Percentiles rank a stretch among this genome's conserved stretches.
These are phyloP conservation scores for Lottia scabra DNA, from an alignment of 2,888 invertebrate species.

Conservation along the genomic window DNA sequence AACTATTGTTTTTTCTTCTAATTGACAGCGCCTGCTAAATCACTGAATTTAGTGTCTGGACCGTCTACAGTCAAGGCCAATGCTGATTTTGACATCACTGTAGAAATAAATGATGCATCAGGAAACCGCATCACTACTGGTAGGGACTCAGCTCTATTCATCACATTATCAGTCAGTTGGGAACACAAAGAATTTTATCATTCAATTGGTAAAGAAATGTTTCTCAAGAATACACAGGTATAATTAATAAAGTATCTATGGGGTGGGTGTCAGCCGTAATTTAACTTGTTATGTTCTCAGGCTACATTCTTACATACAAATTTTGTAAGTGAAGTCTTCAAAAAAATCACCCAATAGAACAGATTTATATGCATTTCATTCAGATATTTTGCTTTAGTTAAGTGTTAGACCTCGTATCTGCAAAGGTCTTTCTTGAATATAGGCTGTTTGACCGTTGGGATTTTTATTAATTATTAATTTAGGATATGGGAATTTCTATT, in stretches of 20 bases:
- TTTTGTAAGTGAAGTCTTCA: too few species aligned
- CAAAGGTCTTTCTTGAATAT: too few species aligned
- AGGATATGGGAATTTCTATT: neutral
- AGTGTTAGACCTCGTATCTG: too few species aligned
- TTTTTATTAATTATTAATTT: neutral
- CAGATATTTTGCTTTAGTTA: too few species aligned
- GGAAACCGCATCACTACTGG: conserved; percentile 23
- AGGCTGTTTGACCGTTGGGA: too few species aligned
- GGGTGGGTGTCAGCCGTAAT: too few species aligned
- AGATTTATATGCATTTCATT: too few species aligned
- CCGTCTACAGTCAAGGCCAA: conserved; percentile 18
- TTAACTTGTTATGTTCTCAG: too few species aligned
- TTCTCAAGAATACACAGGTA: conserved; percentile 25
- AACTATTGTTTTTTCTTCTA: too few species aligned
- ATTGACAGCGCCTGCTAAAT: conserved; percentile 16
- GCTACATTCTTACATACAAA: too few species aligned
- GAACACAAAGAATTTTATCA: conserved; percentile 28
- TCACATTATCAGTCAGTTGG: conserved; percentile 33
- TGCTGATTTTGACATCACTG: conserved; percentile 17
- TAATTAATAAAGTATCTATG: neutral
- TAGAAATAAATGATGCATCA: conserved; percentile 25
- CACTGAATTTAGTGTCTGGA: conserved; percentile 2
- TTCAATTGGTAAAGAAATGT: conserved; percentile 24
- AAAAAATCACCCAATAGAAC: too few species aligned
- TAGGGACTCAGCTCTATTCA: conserved; percentile 36